Conservation (phyloP, 2,113 vertebrate species). For the Petromus typicus region DNA sequence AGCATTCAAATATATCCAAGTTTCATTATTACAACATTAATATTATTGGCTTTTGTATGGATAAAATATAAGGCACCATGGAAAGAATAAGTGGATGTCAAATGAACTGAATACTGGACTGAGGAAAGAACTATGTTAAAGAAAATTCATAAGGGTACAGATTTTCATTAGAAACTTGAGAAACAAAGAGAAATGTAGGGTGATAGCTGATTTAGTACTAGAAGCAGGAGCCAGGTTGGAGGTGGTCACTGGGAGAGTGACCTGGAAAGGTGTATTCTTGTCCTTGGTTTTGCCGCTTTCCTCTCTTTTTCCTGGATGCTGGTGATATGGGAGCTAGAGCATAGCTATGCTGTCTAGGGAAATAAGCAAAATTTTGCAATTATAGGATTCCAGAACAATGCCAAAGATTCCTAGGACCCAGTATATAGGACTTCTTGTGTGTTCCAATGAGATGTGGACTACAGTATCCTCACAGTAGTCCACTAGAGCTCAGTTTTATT, state of each 20-base stretch:
- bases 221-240: neutral
- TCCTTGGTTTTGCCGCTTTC: too few species aligned
- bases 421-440: neutral
- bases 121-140: neutral
- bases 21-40: slow-evolving; percentile 23
- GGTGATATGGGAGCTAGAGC: neutral
- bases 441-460: neutral
- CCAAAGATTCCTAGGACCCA: neutral
- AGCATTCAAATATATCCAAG: slow-evolving; percentile 49
- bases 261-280: neutral
- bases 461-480: neutral
- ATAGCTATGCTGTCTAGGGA: neutral
- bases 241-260: neutral
- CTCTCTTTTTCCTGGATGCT: neutral
- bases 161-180: neutral
- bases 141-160: neutral
- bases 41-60: neutral
- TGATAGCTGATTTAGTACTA: neutral
- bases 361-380: neutral
- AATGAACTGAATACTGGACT: neutral
- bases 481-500: neutral
- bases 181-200: neutral
- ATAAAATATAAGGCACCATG: neutral
- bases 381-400: neutral
- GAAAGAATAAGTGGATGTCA: neutral